These are phyloP conservation scores for Drosophila triauraria DNA, from an alignment of 1,140 invertebrate species.

Conservation along the genomic window DNA sequence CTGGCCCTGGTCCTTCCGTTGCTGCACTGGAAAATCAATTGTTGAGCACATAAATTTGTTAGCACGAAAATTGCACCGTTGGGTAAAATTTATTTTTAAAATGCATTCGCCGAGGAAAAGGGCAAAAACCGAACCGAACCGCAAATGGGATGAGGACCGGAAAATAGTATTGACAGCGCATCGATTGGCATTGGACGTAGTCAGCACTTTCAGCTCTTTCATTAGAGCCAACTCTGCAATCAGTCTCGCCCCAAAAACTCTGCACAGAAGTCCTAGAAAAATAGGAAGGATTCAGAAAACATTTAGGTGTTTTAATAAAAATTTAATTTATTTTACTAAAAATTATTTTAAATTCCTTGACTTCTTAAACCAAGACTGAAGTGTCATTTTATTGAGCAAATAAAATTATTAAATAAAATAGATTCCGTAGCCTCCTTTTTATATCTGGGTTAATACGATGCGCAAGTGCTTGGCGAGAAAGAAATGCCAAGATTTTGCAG, in stretches of 20 bases:
- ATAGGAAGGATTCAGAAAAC: neutral
- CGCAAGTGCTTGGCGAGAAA: slow-evolving; percentile 67
- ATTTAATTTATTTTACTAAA: neutral
- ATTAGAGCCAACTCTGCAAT: slow-evolving; percentile 24
- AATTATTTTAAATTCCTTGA: neutral
- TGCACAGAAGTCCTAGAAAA: neutral
- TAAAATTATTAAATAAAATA: slow-evolving; percentile 22
- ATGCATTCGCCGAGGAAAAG: slow-evolving; percentile 43
- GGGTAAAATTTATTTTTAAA: slow-evolving; percentile 80
- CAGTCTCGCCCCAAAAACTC: neutral
- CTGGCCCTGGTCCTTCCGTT: slow-evolving; percentile 32
- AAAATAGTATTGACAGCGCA: slow-evolving; percentile 48
- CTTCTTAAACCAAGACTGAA: neutral
- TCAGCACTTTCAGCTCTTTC: slow-evolving; percentile 26
- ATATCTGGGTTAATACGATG: slow-evolving; percentile 68
- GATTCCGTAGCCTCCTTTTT: slow-evolving; percentile 15
- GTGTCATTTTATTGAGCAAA: neutral
- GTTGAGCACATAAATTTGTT: slow-evolving; percentile 82
- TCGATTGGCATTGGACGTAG: slow-evolving; percentile 43
- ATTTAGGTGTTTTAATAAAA: neutral
- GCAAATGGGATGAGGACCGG: slow-evolving; percentile 42
- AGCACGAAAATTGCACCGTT: slow-evolving; percentile 75
- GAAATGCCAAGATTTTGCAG: slow-evolving; percentile 62
- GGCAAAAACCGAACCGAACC: slow-evolving; percentile 9
- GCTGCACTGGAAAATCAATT: slow-evolving; percentile 81